phyloP scores from a whole-genome alignment of 1,140 invertebrate genomes.

The Heliothis virescens region DNA sequence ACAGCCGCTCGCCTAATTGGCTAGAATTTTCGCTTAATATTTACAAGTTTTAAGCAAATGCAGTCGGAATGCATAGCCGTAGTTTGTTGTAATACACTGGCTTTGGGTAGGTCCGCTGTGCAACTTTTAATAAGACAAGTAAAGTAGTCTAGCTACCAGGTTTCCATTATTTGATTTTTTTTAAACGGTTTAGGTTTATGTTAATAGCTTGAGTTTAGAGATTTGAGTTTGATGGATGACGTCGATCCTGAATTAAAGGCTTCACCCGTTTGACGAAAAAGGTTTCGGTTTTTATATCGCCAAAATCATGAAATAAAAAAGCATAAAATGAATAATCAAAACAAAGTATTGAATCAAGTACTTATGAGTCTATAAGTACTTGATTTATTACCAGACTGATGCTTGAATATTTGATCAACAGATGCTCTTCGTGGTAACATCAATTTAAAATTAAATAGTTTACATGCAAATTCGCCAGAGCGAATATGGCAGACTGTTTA shows the following conservation, averaged over 20 bases:
- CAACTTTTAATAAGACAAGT: slow-evolving; percentile 60
- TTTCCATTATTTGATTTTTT: neutral
- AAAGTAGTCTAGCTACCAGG: neutral
- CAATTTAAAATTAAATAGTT: neutral
- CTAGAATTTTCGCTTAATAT: slow-evolving; percentile 78
- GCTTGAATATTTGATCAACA: neutral
- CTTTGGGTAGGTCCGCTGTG: slow-evolving; percentile 63
- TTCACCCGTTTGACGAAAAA: no score
- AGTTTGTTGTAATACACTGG: slow-evolving; percentile 68
- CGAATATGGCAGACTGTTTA: neutral
- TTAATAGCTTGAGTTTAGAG: no score
- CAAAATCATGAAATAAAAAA: no score
- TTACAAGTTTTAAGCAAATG: slow-evolving; percentile 74
- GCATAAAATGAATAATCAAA: no score
- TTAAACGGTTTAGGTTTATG: no score
- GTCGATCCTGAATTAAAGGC: no score
- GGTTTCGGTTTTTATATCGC: no score
- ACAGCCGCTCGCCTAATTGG: slow-evolving; percentile 75
- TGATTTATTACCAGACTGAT: neutral
- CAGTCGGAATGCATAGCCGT: slow-evolving; percentile 63
- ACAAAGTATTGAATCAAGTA: slow-evolving; percentile 1
- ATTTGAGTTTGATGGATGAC: no score
- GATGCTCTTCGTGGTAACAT: neutral
- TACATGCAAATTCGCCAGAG: neutral
- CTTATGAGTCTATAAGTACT: no score